Percentiles rank a stretch among this genome's conserved stretches.
These are phyloP conservation scores for Oscheius sp. DNA, from an alignment of 2,888 invertebrate genomes.

Conservation along the genomic window DNA sequence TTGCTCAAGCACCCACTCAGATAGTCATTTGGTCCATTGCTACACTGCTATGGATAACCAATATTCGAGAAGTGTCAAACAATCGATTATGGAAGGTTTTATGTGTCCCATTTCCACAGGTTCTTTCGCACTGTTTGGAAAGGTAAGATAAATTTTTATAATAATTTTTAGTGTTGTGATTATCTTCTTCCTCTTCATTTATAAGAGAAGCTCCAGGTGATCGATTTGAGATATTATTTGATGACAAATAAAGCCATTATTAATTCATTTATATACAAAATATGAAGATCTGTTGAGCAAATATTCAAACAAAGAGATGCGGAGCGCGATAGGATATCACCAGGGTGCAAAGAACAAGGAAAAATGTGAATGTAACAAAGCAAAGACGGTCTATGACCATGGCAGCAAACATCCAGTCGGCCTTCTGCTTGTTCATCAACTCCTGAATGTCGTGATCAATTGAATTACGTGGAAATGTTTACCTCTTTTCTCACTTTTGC, in stretches of 20 bases:
- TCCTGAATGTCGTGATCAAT: constrained; percentile 41
- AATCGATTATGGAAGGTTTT: not conserved
- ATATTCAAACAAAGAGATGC: constrained; percentile 57
- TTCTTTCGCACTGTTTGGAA: not conserved
- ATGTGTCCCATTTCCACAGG: not conserved
- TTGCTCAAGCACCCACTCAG: not conserved
- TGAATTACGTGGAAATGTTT: not conserved
- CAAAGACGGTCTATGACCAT: constrained; percentile 67
- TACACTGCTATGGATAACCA: not conserved
- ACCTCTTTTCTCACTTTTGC: constrained; percentile 67
- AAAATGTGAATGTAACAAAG: constrained; percentile 64
- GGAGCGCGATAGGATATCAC: constrained; percentile 65
- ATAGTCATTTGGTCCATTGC: not conserved
- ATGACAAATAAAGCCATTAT: too few species aligned
- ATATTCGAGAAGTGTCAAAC: not conserved
- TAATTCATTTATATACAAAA: too few species aligned
- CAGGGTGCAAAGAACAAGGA: constrained; percentile 62
- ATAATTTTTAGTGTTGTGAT: not conserved
- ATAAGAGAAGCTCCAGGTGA: not conserved
- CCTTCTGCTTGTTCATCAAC: constrained; percentile 62
- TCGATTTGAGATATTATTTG: too few species aligned
- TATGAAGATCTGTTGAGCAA: constrained; percentile 14
- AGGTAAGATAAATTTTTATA: not conserved
- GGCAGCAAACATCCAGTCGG: constrained; percentile 68
- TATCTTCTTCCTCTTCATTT: not conserved